A percentile compares a stretch with the other conserved stretches of the same genome.
Conservation (phyloP, 2,888 invertebrate species). For the Ditula angustiorana region DNA sequence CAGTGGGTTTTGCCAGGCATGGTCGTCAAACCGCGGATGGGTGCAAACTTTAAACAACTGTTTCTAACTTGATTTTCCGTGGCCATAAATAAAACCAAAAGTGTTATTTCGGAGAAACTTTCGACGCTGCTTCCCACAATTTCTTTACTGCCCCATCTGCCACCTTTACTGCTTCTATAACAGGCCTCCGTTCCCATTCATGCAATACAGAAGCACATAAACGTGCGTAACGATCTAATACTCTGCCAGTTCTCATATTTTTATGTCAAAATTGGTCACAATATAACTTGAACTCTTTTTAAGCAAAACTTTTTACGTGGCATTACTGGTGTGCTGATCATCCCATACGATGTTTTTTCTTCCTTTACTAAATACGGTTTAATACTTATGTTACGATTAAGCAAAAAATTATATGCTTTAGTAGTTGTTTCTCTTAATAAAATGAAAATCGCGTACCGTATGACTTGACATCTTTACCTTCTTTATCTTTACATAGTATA, state of each 20-base stretch:
- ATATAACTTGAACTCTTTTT: slow-evolving; percentile 14
- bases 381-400: too few species aligned
- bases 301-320: neutral
- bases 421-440: too few species aligned
- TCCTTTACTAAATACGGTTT: neutral
- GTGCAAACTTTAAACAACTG: neutral
- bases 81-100: slow-evolving; percentile 7
- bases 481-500: too few species aligned
- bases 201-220: slow-evolving; percentile 34
- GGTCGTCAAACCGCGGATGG: neutral
- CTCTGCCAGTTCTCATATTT: slow-evolving; percentile 31
- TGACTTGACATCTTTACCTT: too few species aligned
- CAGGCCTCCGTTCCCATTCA: slow-evolving; percentile 24
- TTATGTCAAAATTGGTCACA: slow-evolving; percentile 31
- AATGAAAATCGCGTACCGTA: too few species aligned
- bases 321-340: neutral
- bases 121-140: slow-evolving; percentile 17
- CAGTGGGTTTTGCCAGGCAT: slow-evolving; percentile 14
- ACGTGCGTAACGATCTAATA: slow-evolving; percentile 35
- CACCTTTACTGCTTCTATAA: slow-evolving; percentile 34
- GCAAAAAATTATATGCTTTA: too few species aligned
- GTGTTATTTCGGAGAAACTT: slow-evolving; percentile 15
- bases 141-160: slow-evolving; percentile 39
- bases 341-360: neutral
- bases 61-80: neutral